Percentiles rank a stretch among this genome's conserved stretches.
phyloP scores from a whole-genome alignment of 2,113 vertebrate species.

The Noctilio leporinus region DNA sequence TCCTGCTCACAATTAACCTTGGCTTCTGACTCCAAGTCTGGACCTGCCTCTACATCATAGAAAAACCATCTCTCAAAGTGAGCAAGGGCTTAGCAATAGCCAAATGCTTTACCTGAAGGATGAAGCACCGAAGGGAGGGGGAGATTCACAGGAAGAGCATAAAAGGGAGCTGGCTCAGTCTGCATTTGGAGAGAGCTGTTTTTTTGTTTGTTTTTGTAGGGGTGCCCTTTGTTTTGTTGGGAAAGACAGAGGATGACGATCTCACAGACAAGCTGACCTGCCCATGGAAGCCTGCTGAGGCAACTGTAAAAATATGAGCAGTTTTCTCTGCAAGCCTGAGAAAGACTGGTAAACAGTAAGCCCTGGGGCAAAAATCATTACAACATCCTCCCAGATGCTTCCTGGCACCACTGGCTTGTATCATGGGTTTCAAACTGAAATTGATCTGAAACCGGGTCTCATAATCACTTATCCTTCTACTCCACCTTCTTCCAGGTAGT shows the following conservation, averaged over 20 bases:
- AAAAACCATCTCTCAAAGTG: neutral
- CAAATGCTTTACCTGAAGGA: neutral
- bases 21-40: neutral
- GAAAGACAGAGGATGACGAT: neutral
- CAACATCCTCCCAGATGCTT: slow-evolving; percentile 35
- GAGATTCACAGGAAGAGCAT: neutral
- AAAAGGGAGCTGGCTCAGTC: neutral
- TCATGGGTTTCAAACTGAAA: slow-evolving; percentile 25
- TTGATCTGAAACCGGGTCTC: slow-evolving; percentile 20
- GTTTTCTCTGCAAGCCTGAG: neutral
- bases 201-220: too few relatives aligned
- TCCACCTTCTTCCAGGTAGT: neutral
- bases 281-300: neutral
- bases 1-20: neutral
- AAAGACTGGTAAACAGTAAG: neutral
- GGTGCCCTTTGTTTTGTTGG: neutral
- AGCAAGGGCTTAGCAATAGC: neutral
- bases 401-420: slow-evolving; percentile 24
- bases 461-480: neutral
- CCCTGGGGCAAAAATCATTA: slow-evolving; percentile 1
- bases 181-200: neutral
- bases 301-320: slow-evolving; percentile 15
- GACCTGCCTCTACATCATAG: neutral
- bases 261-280: neutral
- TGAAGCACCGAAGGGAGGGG: neutral